Evolutionary conservation across 2,797 vertebrate genomes (phyloP).

Genomic region (Prionace glauca): DNA sequence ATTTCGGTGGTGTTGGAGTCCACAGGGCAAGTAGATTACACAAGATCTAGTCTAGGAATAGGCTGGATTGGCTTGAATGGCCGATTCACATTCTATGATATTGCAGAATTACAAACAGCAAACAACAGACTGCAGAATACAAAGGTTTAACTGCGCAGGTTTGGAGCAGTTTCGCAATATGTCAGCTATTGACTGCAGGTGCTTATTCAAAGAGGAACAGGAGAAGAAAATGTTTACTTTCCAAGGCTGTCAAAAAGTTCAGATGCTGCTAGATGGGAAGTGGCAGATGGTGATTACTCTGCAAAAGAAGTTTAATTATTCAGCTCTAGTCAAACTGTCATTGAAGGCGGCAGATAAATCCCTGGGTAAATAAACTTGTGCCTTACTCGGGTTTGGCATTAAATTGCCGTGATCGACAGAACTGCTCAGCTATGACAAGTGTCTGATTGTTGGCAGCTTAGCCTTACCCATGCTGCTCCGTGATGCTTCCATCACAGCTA

Average conservation of each 20-base stretch:
- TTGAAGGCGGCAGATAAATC: background rate
- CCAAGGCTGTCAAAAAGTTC: background rate
- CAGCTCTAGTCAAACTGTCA: background rate
- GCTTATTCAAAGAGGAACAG: background rate
- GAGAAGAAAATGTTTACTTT: conserved; percentile 6
- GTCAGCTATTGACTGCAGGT: background rate
- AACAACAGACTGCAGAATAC: background rate
- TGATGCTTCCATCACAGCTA: background rate
- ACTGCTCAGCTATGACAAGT: background rate
- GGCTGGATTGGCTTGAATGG: background rate
- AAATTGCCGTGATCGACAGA: background rate
- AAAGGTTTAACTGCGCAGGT: background rate
- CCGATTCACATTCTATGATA: background rate
- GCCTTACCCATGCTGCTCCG: background rate
- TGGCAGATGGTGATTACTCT: conserved; percentile 27
- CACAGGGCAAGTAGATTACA: background rate
- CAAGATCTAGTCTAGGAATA: background rate
- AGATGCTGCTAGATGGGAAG: background rate
- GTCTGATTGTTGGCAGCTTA: background rate
- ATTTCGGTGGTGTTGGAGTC: background rate
- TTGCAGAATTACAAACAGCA: background rate
- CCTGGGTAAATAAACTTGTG: conserved; percentile 7
- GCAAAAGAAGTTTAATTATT: background rate
- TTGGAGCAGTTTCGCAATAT: background rate
- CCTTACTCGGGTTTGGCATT: background rate